Evolutionary conservation across 2,113 vertebrate species (phyloP), one percentile per base, ranked within the genome.

Genomic region (Xenus cinereus): DNA sequence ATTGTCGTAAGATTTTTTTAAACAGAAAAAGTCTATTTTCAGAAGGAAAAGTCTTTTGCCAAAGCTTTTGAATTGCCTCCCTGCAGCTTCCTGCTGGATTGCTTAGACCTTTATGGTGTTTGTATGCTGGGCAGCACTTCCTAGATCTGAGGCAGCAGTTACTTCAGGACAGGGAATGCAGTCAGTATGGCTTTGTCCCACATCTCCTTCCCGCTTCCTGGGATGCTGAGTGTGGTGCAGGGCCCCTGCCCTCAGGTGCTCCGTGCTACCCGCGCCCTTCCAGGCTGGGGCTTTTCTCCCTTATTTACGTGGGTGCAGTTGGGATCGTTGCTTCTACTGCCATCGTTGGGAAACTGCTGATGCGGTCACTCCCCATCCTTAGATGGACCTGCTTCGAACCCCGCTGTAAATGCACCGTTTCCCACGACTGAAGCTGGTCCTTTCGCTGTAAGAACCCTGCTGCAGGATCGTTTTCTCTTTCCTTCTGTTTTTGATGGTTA

Each of bases 21-120:
- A 10, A 22, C 2, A 3, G 33, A 19, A 48, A 8, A 32, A 16
- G 15, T 28, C 14, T 33, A n/a, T n/a, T 59, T 64, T 53, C 18
- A 8, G 41, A 26, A 33, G 68, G 68, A 10, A 33, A 12, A 11
- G 9, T 10, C 32, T 26, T 69, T 28, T 63, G 35, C 30, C 45
- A 18, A 30, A 32, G 48, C 41, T 45, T 51, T 64, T 30, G 30
- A 20, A 13, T 21, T 1, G 2, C 6, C 19, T 59, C 23, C 27
- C 8, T 11, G 7, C 57, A 50, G n/a, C 48, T 4, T n/a, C 33
- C n/a, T 12, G 21, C 43, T 4, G 33, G 28, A 2, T 28, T 3
- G 21, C 30, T 8, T 1, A 3, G 22, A 4, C 46, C 28, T 0
- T 33, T 2, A 0, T 2, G n/a, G 4, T 2, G 23, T 56, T 48